Evolutionary conservation across 2,797 vertebrate genomes (phyloP), one percentile per base, ranked within the genome.

Genomic region (Menidia menidia): DNA sequence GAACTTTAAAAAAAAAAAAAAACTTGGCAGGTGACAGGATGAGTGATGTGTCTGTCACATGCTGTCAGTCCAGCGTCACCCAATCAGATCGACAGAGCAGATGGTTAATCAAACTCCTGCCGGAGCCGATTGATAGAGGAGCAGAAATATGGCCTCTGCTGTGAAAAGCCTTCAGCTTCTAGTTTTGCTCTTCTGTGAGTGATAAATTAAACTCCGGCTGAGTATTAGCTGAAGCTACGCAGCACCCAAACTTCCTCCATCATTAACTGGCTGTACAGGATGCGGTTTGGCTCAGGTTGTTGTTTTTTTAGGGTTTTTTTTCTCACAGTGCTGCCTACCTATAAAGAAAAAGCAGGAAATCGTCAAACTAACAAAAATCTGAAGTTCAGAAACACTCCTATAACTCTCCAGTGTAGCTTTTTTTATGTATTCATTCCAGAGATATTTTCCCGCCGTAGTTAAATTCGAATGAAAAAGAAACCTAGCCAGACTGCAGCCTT

Each of bases 21-120:
- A 31, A 43, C 25, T 52, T 44, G 48, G 31, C 65, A 33, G 65
- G 35, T 51, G 64, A 58, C 9, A 15, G 16, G 57, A 69, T 54
- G 43, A 69, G 14, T 25, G 56, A 15, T 31, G 15, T 55, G 16
- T 53, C 31, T 60, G 14, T 31, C 42, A 45, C 50, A n/a, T 16
- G 25, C 10, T 30, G 12, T 39, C 32, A 39, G 31, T 25, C 18
- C 35, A 30, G 12, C 13, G 41, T 52, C 14, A 42, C 50, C 19
- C 60, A 41, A 25, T 42, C 60, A 42, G 60, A 50, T 19, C 7
- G 51, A 19, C 32, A 25, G 33, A 50, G n/a, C 45, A 60, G 57
- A 60, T 68, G 39, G 41, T 16, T 32, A 44, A 42, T 59, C 48
- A n/a, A 13, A 18, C 15, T 60, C 16, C 12, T 11, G 31, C 7